phyloP scores from a whole-genome alignment of 2,797 vertebrate species.

The Morus bassanus region DNA sequence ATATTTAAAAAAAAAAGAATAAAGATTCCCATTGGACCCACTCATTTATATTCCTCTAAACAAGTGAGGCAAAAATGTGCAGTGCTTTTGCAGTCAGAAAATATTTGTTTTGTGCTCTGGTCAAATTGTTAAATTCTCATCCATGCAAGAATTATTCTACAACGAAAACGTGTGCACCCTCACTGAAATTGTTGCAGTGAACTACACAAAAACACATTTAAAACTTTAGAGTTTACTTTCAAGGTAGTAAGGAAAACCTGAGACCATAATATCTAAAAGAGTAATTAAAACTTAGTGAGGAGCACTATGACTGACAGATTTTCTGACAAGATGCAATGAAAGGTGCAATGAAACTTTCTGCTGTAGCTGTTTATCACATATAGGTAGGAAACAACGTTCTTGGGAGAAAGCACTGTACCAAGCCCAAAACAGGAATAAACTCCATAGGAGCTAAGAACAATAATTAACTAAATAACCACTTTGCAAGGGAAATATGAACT shows the following conservation, averaged over 20 bases:
- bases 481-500: neutral
- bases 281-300: neutral
- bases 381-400: neutral
- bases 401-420: neutral
- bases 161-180: rapidly evolving
- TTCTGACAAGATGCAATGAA: neutral
- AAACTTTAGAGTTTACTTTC: neutral
- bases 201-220: neutral
- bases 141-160: neutral
- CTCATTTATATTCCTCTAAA: neutral
- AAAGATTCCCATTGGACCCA: neutral
- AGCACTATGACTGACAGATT: neutral
- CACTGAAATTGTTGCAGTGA: neutral
- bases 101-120: neutral
- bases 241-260: neutral
- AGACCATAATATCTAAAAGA: neutral
- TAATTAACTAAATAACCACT: neutral
- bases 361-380: neutral
- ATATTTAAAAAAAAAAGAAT: neutral
- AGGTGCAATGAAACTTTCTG: neutral
- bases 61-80: neutral
- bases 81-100: neutral
- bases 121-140: neutral
- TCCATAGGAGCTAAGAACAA: neutral
- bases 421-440: neutral